Evolutionary conservation across 2,797 vertebrate genomes (phyloP), one percentile per base, ranked within the genome.

Genomic region (Manis pentadactyla): DNA sequence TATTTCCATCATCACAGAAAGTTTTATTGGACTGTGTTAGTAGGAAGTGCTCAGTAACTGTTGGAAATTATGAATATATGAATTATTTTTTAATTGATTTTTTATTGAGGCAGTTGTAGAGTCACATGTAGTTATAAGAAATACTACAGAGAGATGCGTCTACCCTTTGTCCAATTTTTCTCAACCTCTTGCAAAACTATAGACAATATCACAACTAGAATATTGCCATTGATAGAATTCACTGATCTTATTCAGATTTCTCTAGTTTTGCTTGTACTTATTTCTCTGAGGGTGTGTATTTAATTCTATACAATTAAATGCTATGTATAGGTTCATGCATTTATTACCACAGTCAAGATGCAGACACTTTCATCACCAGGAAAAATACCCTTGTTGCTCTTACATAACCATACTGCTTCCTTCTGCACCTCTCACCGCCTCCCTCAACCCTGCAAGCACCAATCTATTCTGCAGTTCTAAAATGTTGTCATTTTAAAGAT

Each of bases 401-500:
- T 89, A 66, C 49, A 53, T 31, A 88, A 84, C 15, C 69, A 87
- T 7, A 73, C 18, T 23, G 42, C 29, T 71, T 21, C 42, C 0
- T 86, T 37, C 17, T 87, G 11, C 1, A 37, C 31, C 23, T 79
- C 39, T 64, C 63, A 39, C 4, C 55, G 2, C 4, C 19, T 59
- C 11, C 19, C 11, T 69, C 57, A 69, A 25, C 23, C 31, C 46
- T 42, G 69, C 37, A 88, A 71, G 64, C 46, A 73, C 15, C 10
- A 39, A 59, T 79, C 17, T 92, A 31, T 53, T 73, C 66, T 81
- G 34, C 51, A 79, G 73, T 78, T 51, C 39, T 73, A 78, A 84
- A 90, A 39, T 73, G 12, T 34, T 93, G 17, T 85, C 37, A 53
- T 68, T 94, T 92, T 42, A 57, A 83, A 86, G 91, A 55, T 57